phyloP scores from a whole-genome alignment of 2,888 invertebrate genomes.

The Lycia hirtaria region DNA sequence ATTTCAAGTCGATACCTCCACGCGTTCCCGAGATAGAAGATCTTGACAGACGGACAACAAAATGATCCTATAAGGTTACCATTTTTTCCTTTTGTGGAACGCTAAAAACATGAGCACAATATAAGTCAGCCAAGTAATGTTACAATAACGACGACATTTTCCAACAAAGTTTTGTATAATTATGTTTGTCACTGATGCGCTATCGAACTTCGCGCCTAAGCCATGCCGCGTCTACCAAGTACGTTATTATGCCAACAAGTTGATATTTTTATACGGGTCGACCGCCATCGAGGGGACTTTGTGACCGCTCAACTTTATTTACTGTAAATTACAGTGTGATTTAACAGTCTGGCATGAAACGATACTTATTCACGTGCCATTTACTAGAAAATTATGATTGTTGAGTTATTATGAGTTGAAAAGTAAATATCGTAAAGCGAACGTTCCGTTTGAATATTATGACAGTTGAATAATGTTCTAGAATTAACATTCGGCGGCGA shows the following conservation, averaged over 20 bases:
- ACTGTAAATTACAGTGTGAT: slow-evolving; percentile 34
- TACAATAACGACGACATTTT: no score
- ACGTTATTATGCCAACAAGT: not conserved
- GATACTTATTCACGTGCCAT: slow-evolving; percentile 21
- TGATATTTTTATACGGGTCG: slow-evolving; percentile 32
- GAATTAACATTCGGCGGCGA: slow-evolving; percentile 9
- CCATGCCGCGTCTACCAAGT: not conserved
- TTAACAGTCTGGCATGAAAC: slow-evolving; percentile 22
- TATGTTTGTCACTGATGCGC: not conserved
- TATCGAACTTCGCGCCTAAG: not conserved
- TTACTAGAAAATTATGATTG: slow-evolving; percentile 6
- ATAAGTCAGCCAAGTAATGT: no score
- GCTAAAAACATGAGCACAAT: no score
- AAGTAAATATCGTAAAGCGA: slow-evolving; percentile 7
- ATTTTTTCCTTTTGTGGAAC: no score
- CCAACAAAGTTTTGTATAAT: not conserved
- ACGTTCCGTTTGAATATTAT: slow-evolving; percentile 2
- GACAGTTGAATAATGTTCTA: slow-evolving; percentile 9
- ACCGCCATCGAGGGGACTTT: slow-evolving; percentile 16
- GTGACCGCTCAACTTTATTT: slow-evolving; percentile 33
- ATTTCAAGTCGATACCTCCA: no score
- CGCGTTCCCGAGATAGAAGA: no score
- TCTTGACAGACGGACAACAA: no score
- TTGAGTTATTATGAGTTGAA: not conserved
- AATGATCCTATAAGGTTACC: no score